These are phyloP conservation scores for Hyperoplus immaculatus DNA, from an alignment of 2,797 vertebrate species.

Conservation along the genomic window DNA sequence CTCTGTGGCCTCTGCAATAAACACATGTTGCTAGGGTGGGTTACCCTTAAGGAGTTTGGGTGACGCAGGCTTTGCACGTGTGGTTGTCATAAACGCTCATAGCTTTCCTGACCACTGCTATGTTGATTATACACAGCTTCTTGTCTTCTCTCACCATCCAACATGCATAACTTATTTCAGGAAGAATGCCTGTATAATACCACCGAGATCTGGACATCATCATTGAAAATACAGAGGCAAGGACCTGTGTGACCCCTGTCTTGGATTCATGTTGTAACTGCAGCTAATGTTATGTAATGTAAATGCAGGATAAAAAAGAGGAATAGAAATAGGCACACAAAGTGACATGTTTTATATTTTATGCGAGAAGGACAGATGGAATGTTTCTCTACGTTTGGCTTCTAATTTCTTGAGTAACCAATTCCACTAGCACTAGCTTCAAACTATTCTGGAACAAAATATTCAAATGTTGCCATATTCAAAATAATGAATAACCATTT, in stretches of 20 bases:
- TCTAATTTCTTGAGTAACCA: not conserved
- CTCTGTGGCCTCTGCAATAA: not conserved
- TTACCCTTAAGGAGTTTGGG: not conserved
- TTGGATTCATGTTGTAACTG: not conserved
- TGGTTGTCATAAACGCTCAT: not conserved
- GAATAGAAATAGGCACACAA: no score
- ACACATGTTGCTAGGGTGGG: not conserved
- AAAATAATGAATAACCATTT: not conserved
- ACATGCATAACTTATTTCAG: not conserved
- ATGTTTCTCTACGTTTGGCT: not conserved
- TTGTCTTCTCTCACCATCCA: not conserved
- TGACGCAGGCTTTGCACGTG: not conserved
- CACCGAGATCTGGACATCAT: not conserved
- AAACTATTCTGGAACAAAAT: not conserved
- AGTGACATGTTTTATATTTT: not conserved
- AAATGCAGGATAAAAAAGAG: no score
- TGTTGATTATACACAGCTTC: slow-evolving; percentile 7
- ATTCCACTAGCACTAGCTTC: not conserved
- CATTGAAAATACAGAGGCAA: not conserved
- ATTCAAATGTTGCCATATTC: not conserved
- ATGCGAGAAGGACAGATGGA: not conserved
- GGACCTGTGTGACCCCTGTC: no score
- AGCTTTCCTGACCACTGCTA: not conserved
- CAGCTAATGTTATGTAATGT: not conserved
- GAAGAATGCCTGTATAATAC: not conserved